These are phyloP conservation scores for Pseudoips prasinana DNA, from an alignment of 2,888 invertebrate genomes.

Conservation along the genomic window DNA sequence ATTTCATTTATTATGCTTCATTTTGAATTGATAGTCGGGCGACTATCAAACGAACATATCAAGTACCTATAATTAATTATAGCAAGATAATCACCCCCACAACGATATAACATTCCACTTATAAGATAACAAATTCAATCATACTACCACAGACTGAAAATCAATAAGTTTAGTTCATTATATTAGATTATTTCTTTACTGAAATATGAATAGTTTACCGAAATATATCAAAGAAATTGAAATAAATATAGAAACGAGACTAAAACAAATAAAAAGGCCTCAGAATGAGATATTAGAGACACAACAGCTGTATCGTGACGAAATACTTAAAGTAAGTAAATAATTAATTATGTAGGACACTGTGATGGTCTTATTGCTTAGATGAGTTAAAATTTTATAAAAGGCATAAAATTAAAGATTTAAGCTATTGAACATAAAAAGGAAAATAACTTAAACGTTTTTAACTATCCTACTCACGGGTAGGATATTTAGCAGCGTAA, in stretches of 20 bases:
- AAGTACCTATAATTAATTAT: too few relatives aligned
- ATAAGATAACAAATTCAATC: constrained; percentile 24
- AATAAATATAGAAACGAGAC: constrained; percentile 38
- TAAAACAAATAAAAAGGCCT: constrained; percentile 46
- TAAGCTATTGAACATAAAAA: too few relatives aligned
- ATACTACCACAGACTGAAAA: not conserved
- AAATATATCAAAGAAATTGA: constrained; percentile 61
- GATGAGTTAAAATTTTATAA: too few relatives aligned
- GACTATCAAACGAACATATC: too few relatives aligned
- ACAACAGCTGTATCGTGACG: constrained; percentile 55
- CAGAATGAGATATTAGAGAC: constrained; percentile 51
- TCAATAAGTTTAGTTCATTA: not conserved
- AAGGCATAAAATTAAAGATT: too few relatives aligned
- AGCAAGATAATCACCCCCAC: constrained; percentile 59
- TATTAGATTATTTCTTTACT: not conserved
- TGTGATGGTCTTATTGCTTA: too few relatives aligned
- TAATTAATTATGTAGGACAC: too few relatives aligned
- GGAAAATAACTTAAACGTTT: too few relatives aligned
- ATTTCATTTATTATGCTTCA: too few relatives aligned
- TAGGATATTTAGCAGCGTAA: too few relatives aligned
- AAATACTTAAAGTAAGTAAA: constrained; percentile 51
- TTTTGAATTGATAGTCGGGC: too few relatives aligned
- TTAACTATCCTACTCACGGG: too few relatives aligned
- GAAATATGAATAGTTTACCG: constrained; percentile 38
- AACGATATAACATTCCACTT: constrained; percentile 37